These are phyloP conservation scores for Heteromormyrus szaboi DNA, from an alignment of 2,797 vertebrate genomes.

Conservation along the genomic window DNA sequence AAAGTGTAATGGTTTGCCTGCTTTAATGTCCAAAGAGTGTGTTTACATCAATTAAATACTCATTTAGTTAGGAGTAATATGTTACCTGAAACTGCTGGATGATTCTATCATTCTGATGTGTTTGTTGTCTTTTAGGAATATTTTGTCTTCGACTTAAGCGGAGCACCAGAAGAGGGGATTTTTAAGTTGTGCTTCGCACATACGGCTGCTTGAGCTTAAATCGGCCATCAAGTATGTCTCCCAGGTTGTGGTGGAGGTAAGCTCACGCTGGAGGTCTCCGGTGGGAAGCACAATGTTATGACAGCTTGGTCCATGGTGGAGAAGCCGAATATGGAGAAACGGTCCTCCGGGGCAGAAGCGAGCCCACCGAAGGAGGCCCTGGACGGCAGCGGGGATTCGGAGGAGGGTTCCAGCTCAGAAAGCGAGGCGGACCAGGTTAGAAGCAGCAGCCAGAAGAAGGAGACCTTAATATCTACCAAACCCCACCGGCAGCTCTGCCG, in stretches of 20 bases:
- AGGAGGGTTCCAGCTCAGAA: constrained; percentile 87
- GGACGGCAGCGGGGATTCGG: constrained; percentile 68
- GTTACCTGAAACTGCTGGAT: neutral
- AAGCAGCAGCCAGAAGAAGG: constrained; percentile 57
- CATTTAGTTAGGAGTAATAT: neutral
- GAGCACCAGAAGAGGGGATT: neutral
- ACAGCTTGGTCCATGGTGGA: constrained; percentile 88
- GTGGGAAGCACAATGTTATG: constrained; percentile 77
- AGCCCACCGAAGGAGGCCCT: constrained; percentile 55
- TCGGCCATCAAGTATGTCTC: constrained; percentile 55
- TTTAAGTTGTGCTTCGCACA: neutral
- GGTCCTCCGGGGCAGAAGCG: constrained; percentile 77
- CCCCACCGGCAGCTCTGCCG: constrained; percentile 93
- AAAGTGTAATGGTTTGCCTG: neutral
- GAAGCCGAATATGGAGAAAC: constrained; percentile 91
- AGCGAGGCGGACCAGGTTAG: constrained; percentile 75
- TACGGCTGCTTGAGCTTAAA: constrained; percentile 47
- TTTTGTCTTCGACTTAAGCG: neutral
- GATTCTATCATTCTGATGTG: neutral
- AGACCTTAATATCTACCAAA: constrained; percentile 72
- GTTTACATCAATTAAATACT: neutral
- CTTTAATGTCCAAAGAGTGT: neutral
- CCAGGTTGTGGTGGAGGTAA: constrained; percentile 65
- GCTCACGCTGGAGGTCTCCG: constrained; percentile 65
- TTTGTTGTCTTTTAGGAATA: constrained; percentile 9